Evolutionary conservation across 2,797 vertebrate genomes (phyloP), one percentile per base, ranked within the genome.

Genomic region (Myioborus melanocephalus): DNA sequence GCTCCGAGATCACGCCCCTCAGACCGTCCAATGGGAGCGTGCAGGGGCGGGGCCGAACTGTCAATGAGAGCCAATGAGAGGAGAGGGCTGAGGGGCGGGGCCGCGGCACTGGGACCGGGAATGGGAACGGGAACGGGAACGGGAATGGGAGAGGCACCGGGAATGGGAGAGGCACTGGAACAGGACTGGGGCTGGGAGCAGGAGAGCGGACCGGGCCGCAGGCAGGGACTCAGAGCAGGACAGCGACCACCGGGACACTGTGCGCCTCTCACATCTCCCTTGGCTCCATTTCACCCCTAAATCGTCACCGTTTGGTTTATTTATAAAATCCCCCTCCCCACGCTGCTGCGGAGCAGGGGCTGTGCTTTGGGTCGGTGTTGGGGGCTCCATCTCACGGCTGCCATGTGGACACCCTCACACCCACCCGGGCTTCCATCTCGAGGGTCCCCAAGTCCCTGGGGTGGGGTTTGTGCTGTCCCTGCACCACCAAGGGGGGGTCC

Each of bases 21-120:
- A 0, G 5, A 0, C 1, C 0, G 24, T 1, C 69, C 81, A 83
- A 73, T 83, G 30, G 35, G 35, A 83, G 5, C 2, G 16, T 6
- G 0, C 0, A 0, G 16, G 0, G 81, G 69, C 12, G 60, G 13
- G 4, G 6, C 13, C 60, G 14, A 1, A 0, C 2, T 0, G 0
- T 16, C 5, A 39, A 24, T 2, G 41, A 6, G 16, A 73, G 35
- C 69, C 59, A 83, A 64, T 64, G 35, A 64, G 35, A 11, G 21
- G 43, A 7, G 35, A 49, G 24, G 3, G 10, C 4, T 11, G 59
- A 56, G 81, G 47, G 34, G 41, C 8, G 60, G 32, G 8, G 20
- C n/a, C 41, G 5, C 21, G 70, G n/a, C 20, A 9, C 2, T 3
- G 28, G 30, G 49, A 53, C 0, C 1, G 11, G 37, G 16, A 41